Conservation (phyloP, 2,888 invertebrate species). For the Hydriomena furcata region DNA sequence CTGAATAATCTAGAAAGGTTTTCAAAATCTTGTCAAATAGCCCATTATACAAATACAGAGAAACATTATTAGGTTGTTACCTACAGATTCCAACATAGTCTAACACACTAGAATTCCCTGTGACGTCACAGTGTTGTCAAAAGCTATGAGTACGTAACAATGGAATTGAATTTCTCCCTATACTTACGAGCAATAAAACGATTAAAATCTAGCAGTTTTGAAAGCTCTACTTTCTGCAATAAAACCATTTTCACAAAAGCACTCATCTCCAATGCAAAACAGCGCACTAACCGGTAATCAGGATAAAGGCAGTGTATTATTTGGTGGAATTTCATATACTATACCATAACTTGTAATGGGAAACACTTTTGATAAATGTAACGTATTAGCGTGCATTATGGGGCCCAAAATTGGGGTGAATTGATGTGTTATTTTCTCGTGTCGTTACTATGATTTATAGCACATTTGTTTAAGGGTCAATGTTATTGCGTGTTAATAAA, state of each 20-base stretch:
- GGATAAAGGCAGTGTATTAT: conserved; percentile 35
- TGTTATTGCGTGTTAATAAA: neutral
- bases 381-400: conserved; percentile 26
- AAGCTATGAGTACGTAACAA: too few relatives aligned
- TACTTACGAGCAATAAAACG: conserved; percentile 20
- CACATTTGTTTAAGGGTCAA: neutral
- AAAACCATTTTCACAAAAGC: conserved; percentile 21
- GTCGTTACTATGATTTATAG: conserved; percentile 10
- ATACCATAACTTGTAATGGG: conserved; percentile 32
- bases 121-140: too few relatives aligned
- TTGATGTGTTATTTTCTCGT: conserved; percentile 13
- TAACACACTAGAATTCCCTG: too few relatives aligned
- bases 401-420: conserved; percentile 4
- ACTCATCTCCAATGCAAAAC: conserved; percentile 22
- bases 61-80: too few relatives aligned
- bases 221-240: conserved; percentile 16
- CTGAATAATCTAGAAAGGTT: too few relatives aligned
- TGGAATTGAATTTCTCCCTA: conserved; percentile 17
- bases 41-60: too few relatives aligned
- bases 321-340: conserved; percentile 38
- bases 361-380: conserved; percentile 24
- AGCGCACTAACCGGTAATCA: conserved; percentile 21
- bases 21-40: too few relatives aligned
- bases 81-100: too few relatives aligned
- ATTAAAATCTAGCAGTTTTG: conserved; percentile 10